Evolutionary conservation across 1,140 invertebrate genomes (phyloP).

Genomic region (Lordiphosa mommai): DNA sequence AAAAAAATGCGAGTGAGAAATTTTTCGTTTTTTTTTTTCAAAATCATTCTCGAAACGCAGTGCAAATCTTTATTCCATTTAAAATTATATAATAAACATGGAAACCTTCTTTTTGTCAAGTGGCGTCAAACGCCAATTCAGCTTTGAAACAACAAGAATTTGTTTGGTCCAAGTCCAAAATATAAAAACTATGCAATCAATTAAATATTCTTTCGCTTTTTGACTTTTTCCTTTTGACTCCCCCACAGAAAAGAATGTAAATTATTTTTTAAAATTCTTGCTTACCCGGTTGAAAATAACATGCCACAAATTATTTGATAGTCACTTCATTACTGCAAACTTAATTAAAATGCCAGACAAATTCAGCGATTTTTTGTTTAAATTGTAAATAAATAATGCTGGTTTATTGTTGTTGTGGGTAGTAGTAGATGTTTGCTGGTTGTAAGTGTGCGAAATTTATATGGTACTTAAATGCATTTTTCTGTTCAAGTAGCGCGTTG

Average conservation of each 20-base stretch:
- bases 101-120: too few species aligned
- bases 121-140: too few species aligned
- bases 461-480: slow-evolving; percentile 56
- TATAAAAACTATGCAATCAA: too few species aligned
- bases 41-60: too few species aligned
- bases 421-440: slow-evolving; percentile 8
- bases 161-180: too few species aligned
- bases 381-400: neutral
- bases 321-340: slow-evolving; percentile 30
- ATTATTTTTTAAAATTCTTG: slow-evolving; percentile 47
- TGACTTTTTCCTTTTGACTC: neutral
- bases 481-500: slow-evolving; percentile 21
- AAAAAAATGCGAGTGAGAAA: too few species aligned
- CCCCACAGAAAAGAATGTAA: slow-evolving; percentile 23
- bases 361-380: neutral
- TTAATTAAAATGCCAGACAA: slow-evolving; percentile 40
- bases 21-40: too few species aligned
- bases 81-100: too few species aligned
- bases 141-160: too few species aligned
- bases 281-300: slow-evolving; percentile 7
- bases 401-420: neutral
- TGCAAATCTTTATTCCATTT: too few species aligned
- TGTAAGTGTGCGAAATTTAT: slow-evolving; percentile 49
- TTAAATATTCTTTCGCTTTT: too few species aligned
- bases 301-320: slow-evolving; percentile 19